These are phyloP conservation scores for Daboia siamensis DNA, from an alignment of 2,113 vertebrate species.

Conservation along the genomic window DNA sequence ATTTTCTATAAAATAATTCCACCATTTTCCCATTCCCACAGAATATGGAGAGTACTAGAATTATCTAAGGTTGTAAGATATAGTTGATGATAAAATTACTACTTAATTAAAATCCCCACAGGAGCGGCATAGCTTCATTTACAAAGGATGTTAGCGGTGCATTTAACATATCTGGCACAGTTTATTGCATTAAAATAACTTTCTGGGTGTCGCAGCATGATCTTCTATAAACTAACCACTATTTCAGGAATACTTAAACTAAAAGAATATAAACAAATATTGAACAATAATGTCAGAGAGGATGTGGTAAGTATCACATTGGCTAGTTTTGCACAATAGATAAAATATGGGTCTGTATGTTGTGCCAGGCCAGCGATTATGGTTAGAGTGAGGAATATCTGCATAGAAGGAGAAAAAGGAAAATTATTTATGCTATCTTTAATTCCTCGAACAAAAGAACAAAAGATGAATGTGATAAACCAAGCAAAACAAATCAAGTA, in stretches of 20 bases:
- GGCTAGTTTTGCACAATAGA: background rate
- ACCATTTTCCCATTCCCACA: background rate
- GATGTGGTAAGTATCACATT: background rate
- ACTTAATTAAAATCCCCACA: background rate
- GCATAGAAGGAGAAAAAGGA: background rate
- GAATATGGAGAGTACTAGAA: background rate
- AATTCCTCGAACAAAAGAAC: background rate
- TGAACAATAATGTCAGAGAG: background rate
- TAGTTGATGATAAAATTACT: background rate
- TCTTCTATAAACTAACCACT: background rate
- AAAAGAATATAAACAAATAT: background rate
- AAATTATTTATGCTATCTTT: background rate
- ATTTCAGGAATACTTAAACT: background rate
- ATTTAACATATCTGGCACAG: background rate
- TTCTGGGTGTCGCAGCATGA: background rate
- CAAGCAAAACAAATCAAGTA: background rate
- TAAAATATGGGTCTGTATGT: background rate
- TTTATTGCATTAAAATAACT: background rate
- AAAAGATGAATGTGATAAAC: background rate
- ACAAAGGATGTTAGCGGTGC: background rate
- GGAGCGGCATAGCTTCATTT: background rate
- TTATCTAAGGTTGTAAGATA: background rate
- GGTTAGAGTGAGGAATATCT: background rate
- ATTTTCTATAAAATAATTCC: background rate
- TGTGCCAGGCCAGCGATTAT: background rate